These are phyloP conservation scores for Heteromyza rotundicornis DNA, from an alignment of 2,888 invertebrate genomes.

Conservation along the genomic window DNA sequence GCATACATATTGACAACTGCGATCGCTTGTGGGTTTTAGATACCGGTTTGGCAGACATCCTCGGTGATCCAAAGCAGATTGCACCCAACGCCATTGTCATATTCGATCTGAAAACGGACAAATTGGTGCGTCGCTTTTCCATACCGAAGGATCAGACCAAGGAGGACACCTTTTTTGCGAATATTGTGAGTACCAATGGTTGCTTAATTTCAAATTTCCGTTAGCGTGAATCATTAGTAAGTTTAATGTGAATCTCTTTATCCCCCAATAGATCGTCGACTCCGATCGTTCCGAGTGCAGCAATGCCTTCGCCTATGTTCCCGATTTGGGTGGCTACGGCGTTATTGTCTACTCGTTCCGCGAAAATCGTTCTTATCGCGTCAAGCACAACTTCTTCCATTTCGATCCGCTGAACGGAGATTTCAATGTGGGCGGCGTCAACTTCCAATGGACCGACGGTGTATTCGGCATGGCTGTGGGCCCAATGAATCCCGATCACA, in stretches of 20 bases:
- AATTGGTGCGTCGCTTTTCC: constrained; percentile 72
- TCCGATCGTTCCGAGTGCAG: constrained; percentile 73
- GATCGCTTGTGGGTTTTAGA: constrained; percentile 85
- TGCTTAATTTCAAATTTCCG: background rate
- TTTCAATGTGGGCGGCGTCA: constrained; percentile 77
- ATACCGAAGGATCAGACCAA: constrained; percentile 74
- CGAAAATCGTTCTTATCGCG: constrained; percentile 78
- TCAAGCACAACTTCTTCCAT: constrained; percentile 82
- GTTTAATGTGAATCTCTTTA: background rate
- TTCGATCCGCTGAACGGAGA: constrained; percentile 81
- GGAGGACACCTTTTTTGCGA: constrained; percentile 80
- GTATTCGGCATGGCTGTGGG: constrained; percentile 78
- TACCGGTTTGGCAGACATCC: constrained; percentile 77
- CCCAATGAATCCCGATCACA: constrained; percentile 66
- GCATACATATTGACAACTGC: constrained; percentile 76
- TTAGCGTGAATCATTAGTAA: too few relatives aligned
- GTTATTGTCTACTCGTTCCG: constrained; percentile 79
- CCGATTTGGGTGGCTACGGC: constrained; percentile 78
- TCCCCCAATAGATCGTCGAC: constrained; percentile 72
- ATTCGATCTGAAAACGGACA: constrained; percentile 78
- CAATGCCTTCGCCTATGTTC: constrained; percentile 77
- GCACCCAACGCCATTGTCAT: constrained; percentile 70
- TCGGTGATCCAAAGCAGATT: constrained; percentile 70
- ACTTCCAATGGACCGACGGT: constrained; percentile 88
- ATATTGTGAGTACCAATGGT: constrained; percentile 68